Evolutionary conservation across 2,888 invertebrate species (phyloP), one percentile per base, ranked within the genome.

Genomic region (Nyleta sp.): DNA sequence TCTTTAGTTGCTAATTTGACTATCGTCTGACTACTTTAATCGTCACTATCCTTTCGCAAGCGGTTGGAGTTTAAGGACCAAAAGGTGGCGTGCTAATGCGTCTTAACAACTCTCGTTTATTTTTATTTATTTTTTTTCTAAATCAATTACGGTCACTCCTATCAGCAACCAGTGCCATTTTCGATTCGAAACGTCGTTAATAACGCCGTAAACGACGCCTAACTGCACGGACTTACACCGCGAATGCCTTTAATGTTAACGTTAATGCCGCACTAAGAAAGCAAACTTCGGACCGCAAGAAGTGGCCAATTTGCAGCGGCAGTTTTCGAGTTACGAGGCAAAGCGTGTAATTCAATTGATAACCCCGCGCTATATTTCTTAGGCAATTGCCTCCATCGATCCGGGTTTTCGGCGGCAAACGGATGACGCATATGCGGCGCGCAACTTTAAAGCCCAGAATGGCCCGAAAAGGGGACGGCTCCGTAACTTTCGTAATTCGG

Each of bases 401-500:
- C 31, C 24, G 22, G 8, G 50, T 48, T 70, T 68, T 57, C 70
- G 24, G 24, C 52, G 52, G 31, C 31, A 20, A 68, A 48, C 57
- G 57, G 53, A 57, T 50, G 57, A 59, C 64, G 64, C 72, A 64
- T 46, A 28, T 28, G 57, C 46, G 31, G 35, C 38, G 57, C 46
- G 31, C 42, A 53, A 65, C 44, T 65, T 65, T 42, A 53, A 68
- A 33, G 59, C 59, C 24, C 38, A 11, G 33, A 50, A n/a, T n/a
- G n/a, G 38, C 40, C 11, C 17, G 50, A 22, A 53, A 38, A 38
- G 44, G 55, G 52, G 42, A 40, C 31, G 44, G 31, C 22, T 42
- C 28, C 48, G 13, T 35, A 72, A 72, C 74, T 60, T 65, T 75
- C 28, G 52, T 42, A 74, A 68, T 68, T 53, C 53, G 48, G 46